Conservation (phyloP, 2,888 invertebrate species). For the Desoria tigrina region DNA sequence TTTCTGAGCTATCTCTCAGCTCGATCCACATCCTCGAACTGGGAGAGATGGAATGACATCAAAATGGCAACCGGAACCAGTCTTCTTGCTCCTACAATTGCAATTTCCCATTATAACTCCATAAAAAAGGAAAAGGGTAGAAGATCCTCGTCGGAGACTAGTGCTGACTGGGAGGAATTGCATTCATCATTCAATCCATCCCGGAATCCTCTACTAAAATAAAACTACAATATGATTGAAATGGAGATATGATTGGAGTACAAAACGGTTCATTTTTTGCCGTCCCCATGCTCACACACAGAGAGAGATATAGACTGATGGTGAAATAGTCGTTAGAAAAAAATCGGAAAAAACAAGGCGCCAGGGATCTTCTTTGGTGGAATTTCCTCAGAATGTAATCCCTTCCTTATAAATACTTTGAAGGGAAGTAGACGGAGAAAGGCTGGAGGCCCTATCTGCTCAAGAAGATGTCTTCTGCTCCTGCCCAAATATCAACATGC, state of each 20-base stretch:
- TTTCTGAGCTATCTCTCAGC: too few relatives aligned
- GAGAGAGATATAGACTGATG: background rate
- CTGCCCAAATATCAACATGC: background rate
- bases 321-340: background rate
- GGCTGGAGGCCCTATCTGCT: background rate
- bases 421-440: background rate
- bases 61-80: too few relatives aligned
- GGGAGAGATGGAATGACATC: too few relatives aligned
- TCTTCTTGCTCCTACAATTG: too few relatives aligned
- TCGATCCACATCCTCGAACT: too few relatives aligned
- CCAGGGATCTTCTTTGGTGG: constrained; percentile 43
- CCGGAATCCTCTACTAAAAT: background rate
- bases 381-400: background rate
- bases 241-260: background rate
- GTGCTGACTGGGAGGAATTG: background rate
- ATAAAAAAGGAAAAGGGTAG: background rate
- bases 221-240: constrained; percentile 12
- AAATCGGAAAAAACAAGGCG: constrained; percentile 51
- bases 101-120: background rate
- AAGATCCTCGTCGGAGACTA: background rate
- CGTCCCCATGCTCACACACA: background rate
- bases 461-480: constrained; percentile 5
- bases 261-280: background rate
- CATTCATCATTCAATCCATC: constrained; percentile 2
- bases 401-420: background rate